Percentiles rank a stretch among this genome's conserved stretches.
phyloP scores from a whole-genome alignment of 2,113 vertebrate species.

The Pachypanchax playfairii region DNA sequence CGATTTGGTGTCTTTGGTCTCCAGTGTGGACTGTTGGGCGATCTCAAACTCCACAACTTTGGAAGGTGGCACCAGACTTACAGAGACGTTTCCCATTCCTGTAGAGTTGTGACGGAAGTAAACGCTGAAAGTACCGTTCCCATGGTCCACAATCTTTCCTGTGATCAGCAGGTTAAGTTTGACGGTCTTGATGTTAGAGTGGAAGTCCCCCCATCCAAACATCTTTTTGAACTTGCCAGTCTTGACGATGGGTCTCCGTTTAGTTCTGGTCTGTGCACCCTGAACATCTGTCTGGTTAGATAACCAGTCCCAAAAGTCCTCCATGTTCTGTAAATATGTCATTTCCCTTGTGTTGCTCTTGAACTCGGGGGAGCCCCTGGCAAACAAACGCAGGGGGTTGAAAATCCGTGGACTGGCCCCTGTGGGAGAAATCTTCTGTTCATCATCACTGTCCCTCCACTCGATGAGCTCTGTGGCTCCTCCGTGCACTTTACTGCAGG shows the following conservation, averaged over 20 bases:
- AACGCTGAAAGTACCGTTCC: slow-evolving; percentile 98
- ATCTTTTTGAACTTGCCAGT: slow-evolving; percentile 99
- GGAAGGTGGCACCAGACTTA: slow-evolving; percentile 96
- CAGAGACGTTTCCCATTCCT: slow-evolving; percentile 94
- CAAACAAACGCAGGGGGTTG: slow-evolving; percentile 92
- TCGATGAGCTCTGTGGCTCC: slow-evolving; percentile 84
- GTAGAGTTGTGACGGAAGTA: slow-evolving; percentile 99
- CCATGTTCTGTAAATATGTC: slow-evolving; percentile 88
- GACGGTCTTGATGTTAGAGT: slow-evolving; percentile 99
- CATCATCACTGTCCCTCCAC: slow-evolving; percentile 86
- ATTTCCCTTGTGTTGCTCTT: slow-evolving; percentile 85
- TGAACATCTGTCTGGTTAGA: slow-evolving; percentile 93
- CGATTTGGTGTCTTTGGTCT: slow-evolving; percentile 97
- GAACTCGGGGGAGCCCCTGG: slow-evolving; percentile 85
- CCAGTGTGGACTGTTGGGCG: slow-evolving; percentile 90
- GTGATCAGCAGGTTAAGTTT: slow-evolving; percentile 99
- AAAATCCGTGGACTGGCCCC: slow-evolving; percentile 85
- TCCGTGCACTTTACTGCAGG: slow-evolving; percentile 81
- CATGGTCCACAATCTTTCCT: slow-evolving; percentile 98
- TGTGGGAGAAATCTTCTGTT: slow-evolving; percentile 84
- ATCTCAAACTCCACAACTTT: slow-evolving; percentile 98
- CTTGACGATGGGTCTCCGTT: slow-evolving; percentile 97
- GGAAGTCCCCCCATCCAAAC: slow-evolving; percentile 99
- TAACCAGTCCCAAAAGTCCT: slow-evolving; percentile 98
- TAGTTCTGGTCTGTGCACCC: slow-evolving; percentile 92